Conservation (phyloP, 2,797 vertebrate genomes). For the Tadarida brasiliensis region DNA sequence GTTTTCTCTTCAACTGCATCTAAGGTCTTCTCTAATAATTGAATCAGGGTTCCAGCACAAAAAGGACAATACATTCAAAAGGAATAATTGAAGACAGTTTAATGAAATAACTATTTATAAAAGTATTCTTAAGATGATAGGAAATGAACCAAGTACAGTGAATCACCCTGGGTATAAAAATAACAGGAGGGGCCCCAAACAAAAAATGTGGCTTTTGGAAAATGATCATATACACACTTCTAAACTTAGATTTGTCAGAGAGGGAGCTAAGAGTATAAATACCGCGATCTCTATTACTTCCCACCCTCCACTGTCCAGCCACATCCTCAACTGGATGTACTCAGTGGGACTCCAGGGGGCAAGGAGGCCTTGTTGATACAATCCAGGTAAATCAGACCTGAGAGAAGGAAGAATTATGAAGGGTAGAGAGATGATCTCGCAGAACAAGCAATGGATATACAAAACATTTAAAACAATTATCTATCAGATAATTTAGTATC, state of each 20-base stretch:
- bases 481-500: not conserved
- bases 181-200: not conserved
- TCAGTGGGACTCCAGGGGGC: accelerated
- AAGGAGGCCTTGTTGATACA: not conserved
- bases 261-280: not conserved
- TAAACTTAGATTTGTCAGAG: not conserved
- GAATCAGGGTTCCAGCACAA: not conserved
- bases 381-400: not conserved
- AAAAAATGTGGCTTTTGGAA: not conserved
- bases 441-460: not conserved
- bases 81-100: not conserved
- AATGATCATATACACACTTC: not conserved
- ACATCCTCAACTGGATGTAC: too few species aligned
- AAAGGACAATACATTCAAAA: not conserved
- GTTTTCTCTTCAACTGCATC: not conserved
- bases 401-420: not conserved
- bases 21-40: not conserved
- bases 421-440: not conserved
- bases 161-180: not conserved
- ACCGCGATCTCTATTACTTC: not conserved
- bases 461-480: not conserved
- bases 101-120: not conserved
- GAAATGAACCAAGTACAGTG: not conserved
- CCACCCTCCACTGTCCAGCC: not conserved
- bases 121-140: not conserved